Evolutionary conservation across 2,113 vertebrate genomes (phyloP).

Genomic region (Dipodomys ordii): DNA sequence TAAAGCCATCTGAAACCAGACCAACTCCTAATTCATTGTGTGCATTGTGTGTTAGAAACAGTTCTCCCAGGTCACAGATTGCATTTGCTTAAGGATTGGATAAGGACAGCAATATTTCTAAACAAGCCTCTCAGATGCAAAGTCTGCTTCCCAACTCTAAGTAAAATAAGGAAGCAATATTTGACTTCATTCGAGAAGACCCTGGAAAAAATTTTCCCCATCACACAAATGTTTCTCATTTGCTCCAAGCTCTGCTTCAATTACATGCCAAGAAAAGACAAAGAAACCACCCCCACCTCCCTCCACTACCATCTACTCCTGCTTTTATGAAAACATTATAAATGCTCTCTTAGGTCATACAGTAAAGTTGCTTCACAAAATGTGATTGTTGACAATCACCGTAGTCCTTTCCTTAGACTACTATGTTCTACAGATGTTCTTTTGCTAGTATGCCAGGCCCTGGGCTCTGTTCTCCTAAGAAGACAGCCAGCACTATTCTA

Average conservation of each 20-base stretch:
- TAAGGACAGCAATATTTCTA: neutral
- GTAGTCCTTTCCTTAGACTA: neutral
- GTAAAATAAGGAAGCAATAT: conserved; percentile 68
- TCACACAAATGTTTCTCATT: conserved; percentile 75
- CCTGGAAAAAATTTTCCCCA: conserved; percentile 47
- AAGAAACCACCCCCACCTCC: conserved; percentile 23
- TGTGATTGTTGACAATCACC: neutral
- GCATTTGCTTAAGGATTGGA: conserved; percentile 22
- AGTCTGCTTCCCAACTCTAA: conserved; percentile 11
- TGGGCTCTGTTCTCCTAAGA: neutral
- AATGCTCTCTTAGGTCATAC: conserved; percentile 39
- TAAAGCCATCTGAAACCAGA: neutral
- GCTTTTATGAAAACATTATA: conserved; percentile 57
- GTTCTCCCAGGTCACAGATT: conserved; percentile 9
- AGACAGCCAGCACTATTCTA: neutral
- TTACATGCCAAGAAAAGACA: conserved; percentile 65
- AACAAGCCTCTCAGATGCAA: neutral
- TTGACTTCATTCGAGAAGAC: conserved; percentile 55
- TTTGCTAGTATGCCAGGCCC: neutral
- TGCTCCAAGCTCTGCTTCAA: conserved; percentile 63
- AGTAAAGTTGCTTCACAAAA: neutral
- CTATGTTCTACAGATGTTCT: neutral
- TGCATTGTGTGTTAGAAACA: neutral
- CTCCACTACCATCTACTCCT: conserved; percentile 59
- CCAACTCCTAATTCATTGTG: neutral